phyloP scores from a whole-genome alignment of 2,113 vertebrate species.

The Indicator maculatus region DNA sequence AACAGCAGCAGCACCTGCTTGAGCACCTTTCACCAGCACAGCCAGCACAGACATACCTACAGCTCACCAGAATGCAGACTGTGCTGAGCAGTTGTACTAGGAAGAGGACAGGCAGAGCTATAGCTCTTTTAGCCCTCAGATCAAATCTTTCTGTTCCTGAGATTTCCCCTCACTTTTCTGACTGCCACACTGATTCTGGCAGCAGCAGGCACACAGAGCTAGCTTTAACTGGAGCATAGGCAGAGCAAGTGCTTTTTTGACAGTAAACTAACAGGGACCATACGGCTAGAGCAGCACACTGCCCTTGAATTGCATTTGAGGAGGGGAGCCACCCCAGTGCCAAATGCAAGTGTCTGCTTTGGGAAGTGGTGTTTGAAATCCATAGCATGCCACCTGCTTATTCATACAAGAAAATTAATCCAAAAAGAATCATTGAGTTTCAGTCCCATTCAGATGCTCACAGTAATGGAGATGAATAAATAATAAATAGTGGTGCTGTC shows the following conservation, averaged over 20 bases:
- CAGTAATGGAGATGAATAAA: not conserved
- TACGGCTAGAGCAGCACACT: not conserved
- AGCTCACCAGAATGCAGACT: not conserved
- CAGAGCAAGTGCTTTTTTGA: not conserved
- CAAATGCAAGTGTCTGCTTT: not conserved
- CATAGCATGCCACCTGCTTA: not conserved
- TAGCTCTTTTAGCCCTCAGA: fast-evolving
- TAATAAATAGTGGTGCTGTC: constrained; percentile 18
- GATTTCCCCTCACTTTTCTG: not conserved
- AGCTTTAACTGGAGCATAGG: not conserved
- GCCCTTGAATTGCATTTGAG: not conserved
- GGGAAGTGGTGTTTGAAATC: not conserved
- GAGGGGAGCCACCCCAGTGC: not conserved
- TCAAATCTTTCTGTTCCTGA: not conserved
- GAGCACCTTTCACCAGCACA: not conserved
- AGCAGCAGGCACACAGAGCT: not conserved
- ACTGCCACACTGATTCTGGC: not conserved
- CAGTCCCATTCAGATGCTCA: not conserved
- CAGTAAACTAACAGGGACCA: not conserved
- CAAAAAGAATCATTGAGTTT: not conserved
- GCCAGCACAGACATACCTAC: not conserved
- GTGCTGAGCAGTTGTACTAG: not conserved
- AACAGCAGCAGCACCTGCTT: not conserved
- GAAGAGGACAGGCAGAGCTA: not conserved
- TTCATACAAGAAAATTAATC: not conserved